A percentile compares a stretch with the other conserved stretches of the same genome.
Conservation (phyloP, 2,888 invertebrate genomes). For the Pachymerium ferrugineum region DNA sequence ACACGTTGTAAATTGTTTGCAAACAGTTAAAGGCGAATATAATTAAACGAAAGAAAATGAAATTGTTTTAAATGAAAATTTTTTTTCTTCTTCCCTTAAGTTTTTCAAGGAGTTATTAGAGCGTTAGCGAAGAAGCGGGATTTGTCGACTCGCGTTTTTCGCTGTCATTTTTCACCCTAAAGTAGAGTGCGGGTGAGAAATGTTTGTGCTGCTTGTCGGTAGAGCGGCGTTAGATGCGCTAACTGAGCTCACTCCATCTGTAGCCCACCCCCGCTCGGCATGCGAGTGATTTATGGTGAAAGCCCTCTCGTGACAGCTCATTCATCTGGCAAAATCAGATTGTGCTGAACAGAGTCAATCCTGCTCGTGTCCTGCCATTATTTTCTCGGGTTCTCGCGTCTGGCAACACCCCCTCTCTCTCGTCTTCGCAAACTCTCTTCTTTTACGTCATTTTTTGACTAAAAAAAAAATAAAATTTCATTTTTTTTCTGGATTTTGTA, state of each 20-base stretch:
- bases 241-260: slow-evolving; percentile 2
- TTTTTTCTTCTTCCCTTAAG: not conserved
- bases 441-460: not conserved
- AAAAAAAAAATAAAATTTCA: too few species aligned
- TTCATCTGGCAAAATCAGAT: slow-evolving; percentile 27
- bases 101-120: not conserved
- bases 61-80: not conserved
- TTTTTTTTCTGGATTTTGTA: too few species aligned
- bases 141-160: not conserved
- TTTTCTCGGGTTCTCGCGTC: slow-evolving; percentile 20
- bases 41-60: too few species aligned
- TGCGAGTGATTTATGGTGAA: slow-evolving; percentile 20
- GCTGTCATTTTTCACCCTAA: not conserved
- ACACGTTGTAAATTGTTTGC: too few species aligned
- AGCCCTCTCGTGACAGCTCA: slow-evolving; percentile 25
- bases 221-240: slow-evolving; percentile 1
- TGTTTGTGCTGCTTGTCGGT: slow-evolving; percentile 2
- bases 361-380: slow-evolving; percentile 28
- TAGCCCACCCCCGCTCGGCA: not conserved
- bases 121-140: not conserved
- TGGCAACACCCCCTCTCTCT: not conserved
- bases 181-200: not conserved
- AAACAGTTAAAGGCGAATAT: too few species aligned
- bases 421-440: not conserved
- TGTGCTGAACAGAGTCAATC: slow-evolving; percentile 28